A percentile compares a stretch with the other conserved stretches of the same genome.
These are phyloP conservation scores for Xenus cinereus DNA, from an alignment of 2,113 vertebrate genomes.

Conservation along the genomic window DNA sequence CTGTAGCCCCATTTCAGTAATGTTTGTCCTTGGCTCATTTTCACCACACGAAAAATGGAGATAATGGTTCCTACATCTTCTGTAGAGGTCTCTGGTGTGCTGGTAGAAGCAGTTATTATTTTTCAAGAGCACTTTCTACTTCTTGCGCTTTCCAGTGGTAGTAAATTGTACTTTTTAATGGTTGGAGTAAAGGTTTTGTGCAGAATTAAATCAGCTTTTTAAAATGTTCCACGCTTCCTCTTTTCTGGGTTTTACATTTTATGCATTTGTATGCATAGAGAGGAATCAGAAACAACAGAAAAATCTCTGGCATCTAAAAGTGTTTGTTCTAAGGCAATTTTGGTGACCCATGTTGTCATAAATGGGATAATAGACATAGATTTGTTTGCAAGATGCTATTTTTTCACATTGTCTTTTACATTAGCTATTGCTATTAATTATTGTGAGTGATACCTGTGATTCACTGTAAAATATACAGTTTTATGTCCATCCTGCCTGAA, in stretches of 20 bases:
- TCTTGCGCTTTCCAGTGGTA: not conserved
- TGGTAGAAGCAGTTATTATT: constrained; percentile 37
- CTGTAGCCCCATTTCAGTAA: not conserved
- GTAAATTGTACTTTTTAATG: constrained; percentile 53
- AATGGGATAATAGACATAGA: not conserved
- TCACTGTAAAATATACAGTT: not conserved
- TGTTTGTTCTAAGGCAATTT: not conserved
- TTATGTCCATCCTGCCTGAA: not conserved
- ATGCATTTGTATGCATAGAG: not conserved
- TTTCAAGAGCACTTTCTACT: constrained; percentile 44
- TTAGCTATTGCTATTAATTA: not conserved
- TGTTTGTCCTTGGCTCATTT: constrained; percentile 28
- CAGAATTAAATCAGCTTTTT: constrained; percentile 38
- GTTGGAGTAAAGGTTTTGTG: constrained; percentile 15
- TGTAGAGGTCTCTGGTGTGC: constrained; percentile 48
- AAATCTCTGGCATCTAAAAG: not conserved
- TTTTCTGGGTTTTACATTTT: not conserved
- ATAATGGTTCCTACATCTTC: constrained; percentile 46
- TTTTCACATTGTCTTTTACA: not conserved
- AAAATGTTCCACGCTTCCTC: not conserved
- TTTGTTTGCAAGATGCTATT: not conserved
- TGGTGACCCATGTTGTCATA: not conserved
- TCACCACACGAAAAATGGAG: not conserved
- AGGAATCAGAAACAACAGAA: not conserved
- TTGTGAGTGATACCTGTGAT: not conserved